Base-by-base conservation (phyloP, 1,140 invertebrate species). In the Cyclina sinensis region DNA sequence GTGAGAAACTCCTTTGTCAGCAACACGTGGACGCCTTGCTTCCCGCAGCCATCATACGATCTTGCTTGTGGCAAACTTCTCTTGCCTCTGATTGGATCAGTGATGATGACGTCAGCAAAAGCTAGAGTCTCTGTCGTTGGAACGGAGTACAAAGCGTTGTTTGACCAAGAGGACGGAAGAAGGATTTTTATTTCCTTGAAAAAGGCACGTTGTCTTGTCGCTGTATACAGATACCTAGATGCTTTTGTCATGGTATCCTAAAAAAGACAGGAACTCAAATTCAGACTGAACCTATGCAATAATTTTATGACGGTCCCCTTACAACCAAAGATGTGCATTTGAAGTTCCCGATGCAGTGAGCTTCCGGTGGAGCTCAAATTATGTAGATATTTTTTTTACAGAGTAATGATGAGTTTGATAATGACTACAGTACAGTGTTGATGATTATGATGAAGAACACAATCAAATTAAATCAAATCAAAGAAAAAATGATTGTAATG, bases 101-200 rank as follows among this genome's bases (percentile, higher is more conserved):
- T 65, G 0, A 93, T 76, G n/a, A 91, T 87, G 65, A 93, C 81
- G 82, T 93, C 92, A 81, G 92, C 91, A 68, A 92, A 90, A 43
- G 37, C 80, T 46, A 90, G 82, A 0, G 88, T 74, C 65, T 93
- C 88, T 57, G 89, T 59, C 11, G 82, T 90, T 18, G 91, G 88
- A 18, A 48, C 27, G 18, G 37, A 27, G 68, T 73, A 59, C 30
- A 12, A 21, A 14, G 39, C 48, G 39, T 82, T 37, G 1, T 39
- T 35, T 24, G 90, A 84, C 95, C 95, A 96, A 5, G 91, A 90
- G 11, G 86, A 79, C 1, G 95, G 95, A 0, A 96, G 87, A 0
- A 95, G 89, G 18, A 96, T 95, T 30, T 91, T 95, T 16, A 96
- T 92, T 57, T 94, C 90, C 62, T 93, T 91, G 82, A 96, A 95